phyloP scores from a whole-genome alignment of 2,797 vertebrate genomes.

The Sebastes matsubarae region DNA sequence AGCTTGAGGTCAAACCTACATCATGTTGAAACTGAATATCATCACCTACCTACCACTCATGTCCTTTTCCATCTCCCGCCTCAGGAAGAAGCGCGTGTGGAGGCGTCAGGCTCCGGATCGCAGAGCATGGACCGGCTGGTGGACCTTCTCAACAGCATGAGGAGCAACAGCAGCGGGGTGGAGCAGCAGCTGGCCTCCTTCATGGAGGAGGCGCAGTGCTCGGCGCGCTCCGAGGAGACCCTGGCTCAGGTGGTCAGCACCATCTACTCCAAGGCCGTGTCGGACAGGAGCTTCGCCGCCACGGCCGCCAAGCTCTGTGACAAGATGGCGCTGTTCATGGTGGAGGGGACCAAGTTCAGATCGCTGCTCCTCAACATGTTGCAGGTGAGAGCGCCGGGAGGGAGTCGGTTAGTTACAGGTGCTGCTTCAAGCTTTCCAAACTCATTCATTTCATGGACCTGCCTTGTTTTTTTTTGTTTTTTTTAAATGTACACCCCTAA shows the following conservation, averaged over 20 bases:
- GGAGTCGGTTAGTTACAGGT: neutral
- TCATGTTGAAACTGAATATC: neutral
- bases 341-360: constrained; percentile 97
- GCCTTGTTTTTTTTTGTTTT: neutral
- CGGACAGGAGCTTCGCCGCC: constrained; percentile 93
- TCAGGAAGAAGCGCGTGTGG: constrained; percentile 89
- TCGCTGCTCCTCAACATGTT: constrained; percentile 97
- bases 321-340: constrained; percentile 98
- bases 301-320: constrained; percentile 95
- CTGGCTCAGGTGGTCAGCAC: constrained; percentile 91
- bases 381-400: constrained; percentile 84
- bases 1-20: neutral
- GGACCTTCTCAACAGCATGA: constrained; percentile 96
- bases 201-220: constrained; percentile 97
- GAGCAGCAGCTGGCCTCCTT: constrained; percentile 93
- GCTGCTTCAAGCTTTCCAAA: neutral
- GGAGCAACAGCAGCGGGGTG: constrained; percentile 93
- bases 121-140: constrained; percentile 94
- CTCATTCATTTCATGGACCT: neutral
- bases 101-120: constrained; percentile 70
- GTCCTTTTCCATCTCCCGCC: neutral
- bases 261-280: constrained; percentile 93
- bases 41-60: neutral
- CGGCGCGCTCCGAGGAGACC: constrained; percentile 92
- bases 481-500: neutral